Conservation (phyloP, 2,888 invertebrate genomes). For the Sinotaia quadrata region DNA sequence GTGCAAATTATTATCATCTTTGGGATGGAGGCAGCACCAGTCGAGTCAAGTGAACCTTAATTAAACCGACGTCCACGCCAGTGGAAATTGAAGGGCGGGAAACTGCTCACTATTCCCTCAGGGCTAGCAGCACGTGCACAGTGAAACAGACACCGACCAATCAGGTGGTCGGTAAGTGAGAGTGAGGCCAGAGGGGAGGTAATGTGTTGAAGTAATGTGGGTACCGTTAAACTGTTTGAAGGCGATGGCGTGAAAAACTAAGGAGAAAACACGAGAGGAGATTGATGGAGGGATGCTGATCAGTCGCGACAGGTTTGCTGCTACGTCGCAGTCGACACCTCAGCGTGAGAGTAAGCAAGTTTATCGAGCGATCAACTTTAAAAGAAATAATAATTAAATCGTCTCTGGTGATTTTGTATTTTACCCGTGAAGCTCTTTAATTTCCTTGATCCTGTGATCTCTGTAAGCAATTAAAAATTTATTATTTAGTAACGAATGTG, state of each 20-base stretch:
- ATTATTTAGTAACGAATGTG: too few species aligned
- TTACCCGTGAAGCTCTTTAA: too few species aligned
- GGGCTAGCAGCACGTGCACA: conserved; percentile 34
- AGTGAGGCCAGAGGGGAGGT: conserved; percentile 12
- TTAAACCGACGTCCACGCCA: conserved; percentile 24
- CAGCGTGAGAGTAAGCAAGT: too few species aligned
- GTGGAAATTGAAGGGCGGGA: conserved; percentile 29
- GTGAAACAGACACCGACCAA: conserved; percentile 36
- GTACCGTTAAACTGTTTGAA: conserved; percentile 20
- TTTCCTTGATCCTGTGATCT: too few species aligned
- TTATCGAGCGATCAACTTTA: too few species aligned
- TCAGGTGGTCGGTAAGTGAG: conserved; percentile 19
- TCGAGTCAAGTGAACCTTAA: conserved; percentile 27
- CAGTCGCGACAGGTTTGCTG: conserved; percentile 9
- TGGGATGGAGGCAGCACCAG: conserved; percentile 17
- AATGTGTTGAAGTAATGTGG: conserved; percentile 14
- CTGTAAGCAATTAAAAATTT: too few species aligned
- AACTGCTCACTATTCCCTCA: conserved; percentile 14
- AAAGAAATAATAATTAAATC: too few species aligned
- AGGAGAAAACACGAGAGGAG: conserved; percentile 22
- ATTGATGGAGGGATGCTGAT: background rate
- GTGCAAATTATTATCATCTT: conserved; percentile 27
- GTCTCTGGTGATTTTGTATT: too few species aligned
- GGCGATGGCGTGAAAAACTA: conserved; percentile 18
- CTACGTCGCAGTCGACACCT: too few species aligned